Base-by-base conservation (phyloP, 92 coral and sea anemone genomes). In the Epizoanthus scotinus region DNA sequence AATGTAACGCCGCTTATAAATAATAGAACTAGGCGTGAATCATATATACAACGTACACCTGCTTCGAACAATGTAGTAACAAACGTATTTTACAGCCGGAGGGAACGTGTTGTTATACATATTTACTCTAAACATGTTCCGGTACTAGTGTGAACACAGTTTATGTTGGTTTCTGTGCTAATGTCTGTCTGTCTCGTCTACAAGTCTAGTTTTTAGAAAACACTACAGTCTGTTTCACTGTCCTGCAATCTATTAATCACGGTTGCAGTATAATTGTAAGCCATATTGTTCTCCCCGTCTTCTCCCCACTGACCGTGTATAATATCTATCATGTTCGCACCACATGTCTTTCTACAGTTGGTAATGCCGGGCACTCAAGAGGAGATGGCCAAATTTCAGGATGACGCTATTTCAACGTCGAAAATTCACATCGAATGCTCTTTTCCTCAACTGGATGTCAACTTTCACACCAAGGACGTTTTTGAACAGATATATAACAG, bases 401-500 rank as follows among this genome's bases (percentile, higher is more conserved):
- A 91, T 29, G 97, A 96, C 73, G 88, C 98, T 17, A 85, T 89
- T 62, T 65, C 90, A 1, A 84, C 94, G 28, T 89, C 99, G 21
- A 87, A 89, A 62, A 79, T 89, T 47, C 98, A 92, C 27, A 78
- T 96, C 29, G 94, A 96, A 71, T 87, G 94, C 63, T 81, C 90
- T 29, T 88, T 96, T 58, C 98, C 99, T 61, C 86, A 83, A 56
- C 77, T 96, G 14, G 98, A 96, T 82, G 88, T 93, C 67, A 96
- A 96, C 84, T 86, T 96, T 31, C 99, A 93, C 83, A 88, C 94
- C 17, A 90, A 90, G 58, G 86, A 90, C 38, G 85, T 93, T 52
- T 96, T 96, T 83, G 99, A 96, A 73, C 81, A 87, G 72, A 87
- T 96, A 61, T 96, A 96, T 79, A 96, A 96, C 89, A 93, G 99